Conservation (phyloP, 2,113 vertebrate species). For the Eubucco bourcierii region DNA sequence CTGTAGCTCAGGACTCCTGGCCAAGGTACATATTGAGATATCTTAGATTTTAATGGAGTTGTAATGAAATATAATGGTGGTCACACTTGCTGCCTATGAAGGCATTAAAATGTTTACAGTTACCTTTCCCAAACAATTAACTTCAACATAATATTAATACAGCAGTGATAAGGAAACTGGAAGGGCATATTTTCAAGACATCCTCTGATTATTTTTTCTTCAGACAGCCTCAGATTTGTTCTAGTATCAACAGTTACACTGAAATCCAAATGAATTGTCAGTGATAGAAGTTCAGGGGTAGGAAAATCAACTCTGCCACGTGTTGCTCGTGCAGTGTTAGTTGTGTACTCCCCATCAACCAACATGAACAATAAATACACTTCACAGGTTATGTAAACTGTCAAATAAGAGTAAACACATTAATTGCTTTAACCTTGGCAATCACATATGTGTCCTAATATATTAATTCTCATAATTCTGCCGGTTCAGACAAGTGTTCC, state of each 20-base stretch:
- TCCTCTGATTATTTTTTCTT: not conserved
- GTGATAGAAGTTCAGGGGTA: not conserved
- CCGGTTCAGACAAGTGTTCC: not conserved
- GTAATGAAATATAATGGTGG: not conserved
- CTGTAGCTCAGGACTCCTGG: not conserved
- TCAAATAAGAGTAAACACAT: not conserved
- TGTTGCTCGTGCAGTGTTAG: conserved; percentile 6
- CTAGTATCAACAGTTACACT: conserved; percentile 27
- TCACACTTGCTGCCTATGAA: not conserved
- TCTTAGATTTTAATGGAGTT: conserved; percentile 5
- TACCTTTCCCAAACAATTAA: conserved; percentile 25
- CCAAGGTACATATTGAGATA: not conserved
- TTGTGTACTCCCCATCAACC: not conserved
- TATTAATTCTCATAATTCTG: not conserved
- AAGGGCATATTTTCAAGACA: not conserved
- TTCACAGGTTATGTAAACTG: not conserved
- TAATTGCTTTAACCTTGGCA: conserved; percentile 11
- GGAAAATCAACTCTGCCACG: conserved; percentile 4
- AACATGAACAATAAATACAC: conserved; percentile 19
- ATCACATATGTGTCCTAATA: not conserved
- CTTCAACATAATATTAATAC: not conserved
- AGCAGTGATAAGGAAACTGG: not conserved
- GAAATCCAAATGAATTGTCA: conserved; percentile 44
- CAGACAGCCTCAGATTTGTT: conserved; percentile 40
- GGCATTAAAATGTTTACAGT: conserved; percentile 1